Evolutionary conservation across 2,113 vertebrate species (phyloP).

Genomic region (Thalassoma bifasciatum): DNA sequence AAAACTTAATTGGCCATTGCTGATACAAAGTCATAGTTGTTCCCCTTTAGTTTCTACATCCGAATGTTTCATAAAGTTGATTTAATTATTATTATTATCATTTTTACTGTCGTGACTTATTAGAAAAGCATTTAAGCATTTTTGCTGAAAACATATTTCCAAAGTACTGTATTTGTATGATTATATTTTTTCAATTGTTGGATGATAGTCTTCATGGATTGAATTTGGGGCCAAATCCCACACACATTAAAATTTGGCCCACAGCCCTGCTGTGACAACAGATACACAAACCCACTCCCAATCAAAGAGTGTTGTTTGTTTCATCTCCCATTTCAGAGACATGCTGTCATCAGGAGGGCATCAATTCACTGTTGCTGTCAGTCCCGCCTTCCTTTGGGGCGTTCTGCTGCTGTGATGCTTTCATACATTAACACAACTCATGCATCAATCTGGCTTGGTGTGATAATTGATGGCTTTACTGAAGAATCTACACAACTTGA

Average conservation of each 20-base stretch:
- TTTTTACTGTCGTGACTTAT: no score
- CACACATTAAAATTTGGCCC: slow-evolving; percentile 14
- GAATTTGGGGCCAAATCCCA: background rate
- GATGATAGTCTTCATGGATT: background rate
- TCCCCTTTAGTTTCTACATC: no score
- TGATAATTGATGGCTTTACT: slow-evolving; percentile 22
- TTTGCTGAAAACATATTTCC: no score
- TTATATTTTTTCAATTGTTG: background rate
- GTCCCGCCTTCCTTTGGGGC: slow-evolving; percentile 42
- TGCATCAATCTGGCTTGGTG: slow-evolving; percentile 10
- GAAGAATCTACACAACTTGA: slow-evolving; percentile 15
- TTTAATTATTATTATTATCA: no score
- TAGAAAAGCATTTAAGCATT: no score
- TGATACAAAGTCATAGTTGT: no score
- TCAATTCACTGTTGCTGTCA: slow-evolving; percentile 44
- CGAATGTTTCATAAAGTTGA: no score
- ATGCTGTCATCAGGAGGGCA: slow-evolving; percentile 54
- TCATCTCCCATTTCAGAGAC: slow-evolving; percentile 29
- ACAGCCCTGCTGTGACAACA: slow-evolving; percentile 4
- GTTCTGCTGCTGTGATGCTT: slow-evolving; percentile 47
- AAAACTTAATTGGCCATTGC: no score
- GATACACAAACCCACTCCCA: slow-evolving; percentile 20
- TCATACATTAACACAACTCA: slow-evolving; percentile 33
- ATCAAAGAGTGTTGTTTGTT: slow-evolving; percentile 24
- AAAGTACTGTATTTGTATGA: no score